These are phyloP conservation scores for Aphrocallistes beatrix DNA, from an alignment of 37 sponge, comb jelly and placozoan genomes.

Conservation along the genomic window DNA sequence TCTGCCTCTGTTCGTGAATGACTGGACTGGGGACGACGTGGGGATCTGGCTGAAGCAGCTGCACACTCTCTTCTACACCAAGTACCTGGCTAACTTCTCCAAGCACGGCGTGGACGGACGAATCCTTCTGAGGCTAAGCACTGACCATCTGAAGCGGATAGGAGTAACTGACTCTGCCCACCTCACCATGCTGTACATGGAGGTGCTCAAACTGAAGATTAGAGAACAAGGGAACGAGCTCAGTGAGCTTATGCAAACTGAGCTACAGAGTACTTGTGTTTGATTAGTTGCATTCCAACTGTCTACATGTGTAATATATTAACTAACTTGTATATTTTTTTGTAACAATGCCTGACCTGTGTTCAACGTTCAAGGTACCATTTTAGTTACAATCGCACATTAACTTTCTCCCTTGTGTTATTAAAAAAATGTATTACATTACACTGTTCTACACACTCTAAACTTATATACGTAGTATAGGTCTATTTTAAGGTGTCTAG, in stretches of 20 bases:
- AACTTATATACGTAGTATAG: too few species aligned
- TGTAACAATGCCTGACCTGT: not conserved
- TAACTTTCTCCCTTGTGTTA: too few species aligned
- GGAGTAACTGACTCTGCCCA: not conserved
- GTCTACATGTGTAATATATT: not conserved
- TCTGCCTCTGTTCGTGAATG: constrained; percentile 1
- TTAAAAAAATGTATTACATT: too few species aligned
- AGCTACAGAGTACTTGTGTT: not conserved
- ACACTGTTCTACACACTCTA: too few species aligned
- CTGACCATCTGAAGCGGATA: constrained; percentile 19
- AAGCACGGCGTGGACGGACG: not conserved
- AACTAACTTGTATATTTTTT: not conserved
- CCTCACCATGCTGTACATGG: not conserved
- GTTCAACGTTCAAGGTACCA: too few species aligned
- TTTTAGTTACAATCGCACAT: too few species aligned
- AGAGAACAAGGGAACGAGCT: not conserved
- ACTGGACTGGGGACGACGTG: constrained; percentile 1
- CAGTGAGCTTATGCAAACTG: not conserved
- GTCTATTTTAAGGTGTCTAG: too few species aligned
- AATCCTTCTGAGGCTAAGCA: not conserved
- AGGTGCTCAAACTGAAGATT: not conserved
- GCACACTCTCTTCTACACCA: not conserved
- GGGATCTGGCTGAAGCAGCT: constrained; percentile 1
- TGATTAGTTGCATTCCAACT: too few species aligned
- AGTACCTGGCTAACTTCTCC: constrained; percentile 6